phyloP scores from a whole-genome alignment of 2,888 invertebrate genomes.

The Callosobruchus maculatus region DNA sequence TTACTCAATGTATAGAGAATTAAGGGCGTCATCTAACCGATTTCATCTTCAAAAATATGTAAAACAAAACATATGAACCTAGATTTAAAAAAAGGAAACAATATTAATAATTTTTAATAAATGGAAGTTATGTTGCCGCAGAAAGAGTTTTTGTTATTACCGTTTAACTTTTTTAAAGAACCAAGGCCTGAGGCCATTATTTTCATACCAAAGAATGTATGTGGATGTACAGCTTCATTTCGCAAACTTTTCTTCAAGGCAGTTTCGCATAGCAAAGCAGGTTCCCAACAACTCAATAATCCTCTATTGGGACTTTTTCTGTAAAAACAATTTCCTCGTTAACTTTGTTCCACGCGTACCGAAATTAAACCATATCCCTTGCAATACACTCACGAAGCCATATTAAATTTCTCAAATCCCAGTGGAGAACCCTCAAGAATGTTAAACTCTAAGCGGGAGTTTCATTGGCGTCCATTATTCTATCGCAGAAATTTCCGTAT shows the following conservation, averaged over 20 bases:
- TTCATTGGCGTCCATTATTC: not conserved
- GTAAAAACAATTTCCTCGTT: not conserved
- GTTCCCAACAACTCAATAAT: not conserved
- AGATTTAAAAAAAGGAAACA: too few relatives aligned
- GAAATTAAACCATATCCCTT: not conserved
- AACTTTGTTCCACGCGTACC: not conserved
- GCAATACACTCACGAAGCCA: not conserved
- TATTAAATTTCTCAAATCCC: not conserved
- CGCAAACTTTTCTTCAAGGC: not conserved
- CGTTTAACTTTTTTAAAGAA: too few relatives aligned
- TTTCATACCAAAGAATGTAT: too few relatives aligned
- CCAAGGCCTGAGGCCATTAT: too few relatives aligned
- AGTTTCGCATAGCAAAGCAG: not conserved
- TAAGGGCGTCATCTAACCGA: too few relatives aligned
- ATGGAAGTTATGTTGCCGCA: too few relatives aligned
- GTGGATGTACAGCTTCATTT: not conserved
- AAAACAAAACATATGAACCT: too few relatives aligned
- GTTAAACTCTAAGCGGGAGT: not conserved
- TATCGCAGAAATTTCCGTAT: too few relatives aligned
- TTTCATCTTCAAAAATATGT: too few relatives aligned
- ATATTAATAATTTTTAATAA: too few relatives aligned
- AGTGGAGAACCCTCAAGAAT: not conserved
- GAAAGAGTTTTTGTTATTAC: too few relatives aligned
- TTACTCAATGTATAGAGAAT: too few relatives aligned
- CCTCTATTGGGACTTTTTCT: not conserved